Percentiles rank a stretch among this genome's conserved stretches.
phyloP scores from a whole-genome alignment of 2,888 invertebrate species.

The Bombylius discolor region DNA sequence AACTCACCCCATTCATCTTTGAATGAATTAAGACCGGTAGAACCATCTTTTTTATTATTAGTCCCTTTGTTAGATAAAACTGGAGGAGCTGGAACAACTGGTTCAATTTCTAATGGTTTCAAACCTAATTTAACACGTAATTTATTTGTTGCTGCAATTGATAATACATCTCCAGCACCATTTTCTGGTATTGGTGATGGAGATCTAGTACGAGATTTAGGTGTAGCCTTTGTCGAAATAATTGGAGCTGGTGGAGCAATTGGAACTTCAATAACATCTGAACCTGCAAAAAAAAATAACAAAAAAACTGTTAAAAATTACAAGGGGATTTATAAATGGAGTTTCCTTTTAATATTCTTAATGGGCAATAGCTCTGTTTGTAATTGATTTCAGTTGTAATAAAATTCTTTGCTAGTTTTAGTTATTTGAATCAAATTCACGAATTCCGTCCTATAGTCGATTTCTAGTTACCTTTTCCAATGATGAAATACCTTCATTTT shows the following conservation, averaged over 20 bases:
- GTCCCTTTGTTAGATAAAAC: not conserved
- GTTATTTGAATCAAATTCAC: no score
- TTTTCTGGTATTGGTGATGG: constrained; percentile 33
- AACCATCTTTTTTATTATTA: constrained; percentile 33
- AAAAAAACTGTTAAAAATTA: not conserved
- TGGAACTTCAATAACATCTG: constrained; percentile 36
- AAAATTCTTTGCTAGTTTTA: no score
- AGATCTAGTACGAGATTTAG: constrained; percentile 10
- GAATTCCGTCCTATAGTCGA: no score
- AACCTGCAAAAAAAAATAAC: constrained; percentile 26
- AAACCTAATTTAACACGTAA: constrained; percentile 85
- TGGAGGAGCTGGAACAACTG: constrained; percentile 16
- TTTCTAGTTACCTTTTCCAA: no score
- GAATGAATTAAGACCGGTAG: constrained; percentile 50
- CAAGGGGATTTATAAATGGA: not conserved
- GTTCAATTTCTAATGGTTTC: constrained; percentile 68
- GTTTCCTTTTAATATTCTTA: no score
- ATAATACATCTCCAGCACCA: constrained; percentile 46
- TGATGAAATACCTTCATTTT: no score
- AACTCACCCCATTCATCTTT: constrained; percentile 69
- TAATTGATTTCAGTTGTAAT: not conserved
- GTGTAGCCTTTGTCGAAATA: constrained; percentile 2
- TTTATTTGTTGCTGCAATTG: constrained; percentile 76
- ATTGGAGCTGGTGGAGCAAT: constrained; percentile 21
- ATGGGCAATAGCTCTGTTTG: no score